Base-by-base conservation (phyloP, 2,113 vertebrate species). In the Fulmarus glacialis region DNA sequence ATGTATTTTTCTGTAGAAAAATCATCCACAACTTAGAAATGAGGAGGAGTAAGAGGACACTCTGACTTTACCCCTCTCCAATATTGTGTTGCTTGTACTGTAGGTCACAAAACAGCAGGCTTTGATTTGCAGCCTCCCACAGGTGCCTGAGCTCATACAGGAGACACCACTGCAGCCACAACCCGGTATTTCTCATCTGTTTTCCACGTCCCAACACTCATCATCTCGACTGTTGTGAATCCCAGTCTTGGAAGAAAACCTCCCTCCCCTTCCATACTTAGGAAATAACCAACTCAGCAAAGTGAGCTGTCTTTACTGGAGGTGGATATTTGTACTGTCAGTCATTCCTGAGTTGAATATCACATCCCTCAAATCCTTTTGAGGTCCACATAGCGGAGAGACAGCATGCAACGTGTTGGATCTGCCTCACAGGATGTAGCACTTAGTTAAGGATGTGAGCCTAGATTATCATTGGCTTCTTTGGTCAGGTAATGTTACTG, bases 11-110 rank as follows among this genome's bases (percentile, higher is more conserved):
- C 17, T 63, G 20, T 30, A 83, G 36, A 58, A 91, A 40, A 48
- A 56, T 11, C 2, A 56, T n/a, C 23, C 21, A n/a, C 5, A 24
- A 13, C 8, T 62, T 66, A 66, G 6, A 87, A 95, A 58, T 53
- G 2, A 93, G 22, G 2, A 89, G 16, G 7, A 72, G 4, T 52
- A 64, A 48, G 36, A 72, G 5, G 5, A 62, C 32, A n/a, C 4
- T 7, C 8, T 0, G 1, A 17, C 20, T 74, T 17, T 62, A n/a
- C 2, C 5, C 5, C 12, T 64, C 18, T 68, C 32, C 38, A 36
- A 12, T 29, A 30, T 7, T 4, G 6, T 34, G 12, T 20, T 68
- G 5, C 14, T 68, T 56, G 19, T 56, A 30, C 9, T 68, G 34
- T 4, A 59, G 63, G n/a, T 38, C 42, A 63, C 38, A 43, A 38